Conservation (phyloP, 1,140 invertebrate genomes). For the Ceratosolen solmsi region DNA sequence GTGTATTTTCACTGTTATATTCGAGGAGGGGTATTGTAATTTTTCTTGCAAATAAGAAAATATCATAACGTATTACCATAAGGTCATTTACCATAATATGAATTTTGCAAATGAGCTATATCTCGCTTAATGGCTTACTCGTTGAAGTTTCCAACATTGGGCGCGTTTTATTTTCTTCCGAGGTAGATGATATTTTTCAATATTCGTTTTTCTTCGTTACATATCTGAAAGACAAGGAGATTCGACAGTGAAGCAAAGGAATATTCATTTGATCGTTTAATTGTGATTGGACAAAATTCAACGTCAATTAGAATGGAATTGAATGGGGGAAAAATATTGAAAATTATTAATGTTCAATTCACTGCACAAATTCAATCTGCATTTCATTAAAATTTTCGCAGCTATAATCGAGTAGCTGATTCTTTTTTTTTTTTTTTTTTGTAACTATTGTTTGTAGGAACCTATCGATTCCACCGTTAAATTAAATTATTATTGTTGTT, state of each 20-base stretch:
- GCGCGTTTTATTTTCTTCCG: neutral
- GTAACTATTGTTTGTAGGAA: conserved; percentile 11
- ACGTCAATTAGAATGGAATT: conserved; percentile 36
- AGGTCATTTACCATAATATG: neutral
- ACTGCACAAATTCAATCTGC: neutral
- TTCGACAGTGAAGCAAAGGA: neutral
- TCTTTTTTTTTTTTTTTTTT: neutral
- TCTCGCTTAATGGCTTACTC: neutral
- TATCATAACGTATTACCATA: neutral
- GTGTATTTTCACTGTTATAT: neutral
- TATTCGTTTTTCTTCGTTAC: neutral
- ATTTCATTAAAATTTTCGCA: neutral
- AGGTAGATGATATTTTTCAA: neutral
- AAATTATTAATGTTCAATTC: neutral
- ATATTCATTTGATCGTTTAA: conserved; percentile 4
- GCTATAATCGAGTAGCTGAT: neutral
- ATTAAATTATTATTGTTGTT: conserved; percentile 7
- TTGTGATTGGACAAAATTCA: neutral
- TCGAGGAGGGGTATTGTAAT: neutral
- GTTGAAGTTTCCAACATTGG: no score
- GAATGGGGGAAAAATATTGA: neutral
- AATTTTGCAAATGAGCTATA: neutral
- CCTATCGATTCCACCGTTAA: neutral
- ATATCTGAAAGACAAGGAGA: neutral
- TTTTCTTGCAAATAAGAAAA: neutral